Evolutionary conservation across 37 sponge, comb jelly and placozoan species (phyloP).

Genomic region (Eunapius fragilis): DNA sequence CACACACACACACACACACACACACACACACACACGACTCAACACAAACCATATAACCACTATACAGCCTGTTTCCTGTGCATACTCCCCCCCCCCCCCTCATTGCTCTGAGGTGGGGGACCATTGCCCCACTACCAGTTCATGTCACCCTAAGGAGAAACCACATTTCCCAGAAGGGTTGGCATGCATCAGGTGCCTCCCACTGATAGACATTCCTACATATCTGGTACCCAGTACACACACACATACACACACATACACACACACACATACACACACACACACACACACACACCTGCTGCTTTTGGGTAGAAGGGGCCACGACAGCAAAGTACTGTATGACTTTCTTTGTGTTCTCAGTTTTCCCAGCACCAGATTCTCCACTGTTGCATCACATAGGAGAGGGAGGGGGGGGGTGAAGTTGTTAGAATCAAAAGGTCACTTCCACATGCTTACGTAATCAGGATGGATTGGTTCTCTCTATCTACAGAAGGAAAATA

Average conservation of each 20-base stretch:
- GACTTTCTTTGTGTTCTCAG: conserved; percentile 99
- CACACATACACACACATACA: neutral
- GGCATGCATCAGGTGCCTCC: too few relatives aligned
- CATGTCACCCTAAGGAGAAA: neutral
- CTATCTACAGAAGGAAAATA: conserved; percentile 66
- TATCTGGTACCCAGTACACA: too few relatives aligned
- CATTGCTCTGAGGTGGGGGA: too few relatives aligned
- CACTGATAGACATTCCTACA: too few relatives aligned
- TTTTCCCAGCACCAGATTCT: conserved; percentile 99
- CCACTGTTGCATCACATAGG: conserved; percentile 55
- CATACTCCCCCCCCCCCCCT: too few relatives aligned
- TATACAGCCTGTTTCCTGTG: too few relatives aligned
- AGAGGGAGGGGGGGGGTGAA: neutral
- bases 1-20: conserved; percentile 3
- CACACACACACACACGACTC: neutral
- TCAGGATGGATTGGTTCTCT: conserved; percentile 98
- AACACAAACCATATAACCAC: too few relatives aligned
- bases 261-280: neutral
- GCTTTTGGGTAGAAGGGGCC: conserved; percentile 63
- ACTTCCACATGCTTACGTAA: conserved; percentile 88
- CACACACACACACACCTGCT: conserved; percentile 3
- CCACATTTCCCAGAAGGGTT: neutral
- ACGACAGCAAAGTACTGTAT: conserved; percentile 98
- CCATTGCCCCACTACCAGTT: too few relatives aligned
- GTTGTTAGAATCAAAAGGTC: neutral